Conservation (phyloP, 2,113 vertebrate species). For the Potamarius usumacintae region DNA sequence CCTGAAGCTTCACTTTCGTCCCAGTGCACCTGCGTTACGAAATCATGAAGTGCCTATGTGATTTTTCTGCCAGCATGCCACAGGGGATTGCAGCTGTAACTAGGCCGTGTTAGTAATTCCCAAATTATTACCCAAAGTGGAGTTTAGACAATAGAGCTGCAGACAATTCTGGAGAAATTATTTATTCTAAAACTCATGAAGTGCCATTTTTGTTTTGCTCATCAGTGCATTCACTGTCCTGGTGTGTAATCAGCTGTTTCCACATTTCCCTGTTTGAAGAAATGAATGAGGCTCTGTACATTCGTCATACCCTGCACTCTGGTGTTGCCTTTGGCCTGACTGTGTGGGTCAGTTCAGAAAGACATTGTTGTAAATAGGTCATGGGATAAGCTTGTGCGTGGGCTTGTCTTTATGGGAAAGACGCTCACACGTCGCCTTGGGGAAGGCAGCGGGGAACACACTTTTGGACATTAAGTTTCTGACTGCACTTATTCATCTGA, state of each 20-base stretch:
- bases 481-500: constrained; percentile 13
- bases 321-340: constrained; percentile 26
- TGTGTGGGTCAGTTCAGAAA: constrained; percentile 28
- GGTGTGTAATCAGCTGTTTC: neutral
- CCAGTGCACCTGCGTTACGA: neutral
- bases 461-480: constrained; percentile 14
- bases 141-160: neutral
- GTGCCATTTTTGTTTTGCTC: neutral
- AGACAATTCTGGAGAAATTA: neutral
- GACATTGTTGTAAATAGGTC: constrained; percentile 47
- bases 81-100: constrained; percentile 18
- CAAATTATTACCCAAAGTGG: constrained; percentile 12
- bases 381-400: constrained; percentile 41
- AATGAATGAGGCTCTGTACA: neutral
- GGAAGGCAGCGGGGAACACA: neutral
- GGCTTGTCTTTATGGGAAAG: constrained; percentile 27
- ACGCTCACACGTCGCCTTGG: constrained; percentile 33
- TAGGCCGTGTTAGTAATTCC: constrained; percentile 35
- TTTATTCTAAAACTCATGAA: neutral
- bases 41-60: neutral
- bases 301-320: neutral
- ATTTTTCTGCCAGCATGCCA: constrained; percentile 11
- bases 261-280: neutral
- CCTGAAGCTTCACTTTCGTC: neutral
- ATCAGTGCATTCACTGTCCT: neutral